Percentiles rank a stretch among this genome's conserved stretches.
Evolutionary conservation across 2,888 invertebrate species (phyloP).

Genomic region (Dascillus cervinus): DNA sequence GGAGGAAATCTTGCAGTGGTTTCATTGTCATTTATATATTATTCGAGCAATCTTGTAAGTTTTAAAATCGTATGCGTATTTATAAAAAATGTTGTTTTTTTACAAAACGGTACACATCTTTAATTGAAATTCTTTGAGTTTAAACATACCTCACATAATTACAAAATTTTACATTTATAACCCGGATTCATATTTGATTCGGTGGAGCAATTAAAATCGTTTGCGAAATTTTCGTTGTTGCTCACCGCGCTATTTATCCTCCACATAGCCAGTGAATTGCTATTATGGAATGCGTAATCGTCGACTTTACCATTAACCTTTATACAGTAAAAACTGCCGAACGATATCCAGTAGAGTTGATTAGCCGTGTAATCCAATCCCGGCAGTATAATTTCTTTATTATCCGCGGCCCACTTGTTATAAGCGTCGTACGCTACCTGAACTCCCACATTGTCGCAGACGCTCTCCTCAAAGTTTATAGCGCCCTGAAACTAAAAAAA

Average conservation of each 20-base stretch:
- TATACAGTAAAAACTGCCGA: neutral
- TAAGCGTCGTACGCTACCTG: constrained; percentile 81
- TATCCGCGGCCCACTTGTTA: constrained; percentile 57
- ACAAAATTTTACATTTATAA: neutral
- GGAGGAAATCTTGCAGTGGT: too few species aligned
- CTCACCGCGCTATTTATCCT: constrained; percentile 1
- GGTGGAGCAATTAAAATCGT: constrained; percentile 11
- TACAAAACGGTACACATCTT: too few species aligned
- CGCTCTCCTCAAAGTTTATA: constrained; percentile 77
- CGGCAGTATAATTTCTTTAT: constrained; percentile 61
- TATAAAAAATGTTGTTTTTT: too few species aligned
- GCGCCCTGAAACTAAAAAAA: constrained; percentile 55
- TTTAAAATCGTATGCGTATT: too few species aligned
- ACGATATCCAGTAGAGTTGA: constrained; percentile 9
- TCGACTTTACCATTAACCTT: neutral
- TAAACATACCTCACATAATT: too few species aligned
- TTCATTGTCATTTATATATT: too few species aligned
- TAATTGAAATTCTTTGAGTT: too few species aligned
- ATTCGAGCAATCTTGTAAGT: too few species aligned
- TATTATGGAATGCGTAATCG: neutral
- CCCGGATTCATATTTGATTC: constrained; percentile 10
- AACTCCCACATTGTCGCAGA: constrained; percentile 10
- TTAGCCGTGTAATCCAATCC: constrained; percentile 58
- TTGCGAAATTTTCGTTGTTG: constrained; percentile 8
- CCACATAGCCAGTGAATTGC: neutral